These are phyloP conservation scores for Globicephala melas DNA, from an alignment of 2,113 vertebrate genomes.

Conservation along the genomic window DNA sequence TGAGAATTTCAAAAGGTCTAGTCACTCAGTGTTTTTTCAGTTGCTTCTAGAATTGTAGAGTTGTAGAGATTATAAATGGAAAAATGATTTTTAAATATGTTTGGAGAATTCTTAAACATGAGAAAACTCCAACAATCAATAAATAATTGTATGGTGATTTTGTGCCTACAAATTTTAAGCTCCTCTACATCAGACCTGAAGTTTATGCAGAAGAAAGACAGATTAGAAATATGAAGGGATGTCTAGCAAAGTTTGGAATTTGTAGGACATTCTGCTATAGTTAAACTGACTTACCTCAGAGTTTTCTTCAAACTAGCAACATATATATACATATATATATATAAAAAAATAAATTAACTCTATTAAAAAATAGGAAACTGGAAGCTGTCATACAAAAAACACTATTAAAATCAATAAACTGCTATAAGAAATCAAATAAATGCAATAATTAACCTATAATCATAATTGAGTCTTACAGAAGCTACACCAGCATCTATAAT, in stretches of 20 bases:
- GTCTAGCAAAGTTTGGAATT: not conserved
- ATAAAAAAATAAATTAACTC: not conserved
- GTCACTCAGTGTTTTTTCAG: not conserved
- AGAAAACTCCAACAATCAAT: not conserved
- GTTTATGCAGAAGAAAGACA: not conserved
- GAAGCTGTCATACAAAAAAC: not conserved
- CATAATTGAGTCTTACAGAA: not conserved
- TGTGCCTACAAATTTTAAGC: not conserved
- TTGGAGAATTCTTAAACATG: not conserved
- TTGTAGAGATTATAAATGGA: not conserved
- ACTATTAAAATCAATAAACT: slow-evolving; percentile 15
- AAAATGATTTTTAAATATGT: not conserved
- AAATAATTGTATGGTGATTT: not conserved
- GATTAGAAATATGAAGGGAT: not conserved
- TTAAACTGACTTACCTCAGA: not conserved
- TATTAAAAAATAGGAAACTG: not conserved
- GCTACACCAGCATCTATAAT: not conserved
- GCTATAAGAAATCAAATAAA: not conserved
- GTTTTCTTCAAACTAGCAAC: slow-evolving; percentile 4
- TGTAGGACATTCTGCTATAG: not conserved
- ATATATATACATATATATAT: not conserved
- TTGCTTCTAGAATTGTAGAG: not conserved
- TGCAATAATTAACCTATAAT: not conserved
- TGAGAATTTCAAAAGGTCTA: not conserved
- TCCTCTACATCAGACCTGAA: not conserved